phyloP scores from a whole-genome alignment of 1,140 invertebrate species.

The Rhyzopertha dominica region DNA sequence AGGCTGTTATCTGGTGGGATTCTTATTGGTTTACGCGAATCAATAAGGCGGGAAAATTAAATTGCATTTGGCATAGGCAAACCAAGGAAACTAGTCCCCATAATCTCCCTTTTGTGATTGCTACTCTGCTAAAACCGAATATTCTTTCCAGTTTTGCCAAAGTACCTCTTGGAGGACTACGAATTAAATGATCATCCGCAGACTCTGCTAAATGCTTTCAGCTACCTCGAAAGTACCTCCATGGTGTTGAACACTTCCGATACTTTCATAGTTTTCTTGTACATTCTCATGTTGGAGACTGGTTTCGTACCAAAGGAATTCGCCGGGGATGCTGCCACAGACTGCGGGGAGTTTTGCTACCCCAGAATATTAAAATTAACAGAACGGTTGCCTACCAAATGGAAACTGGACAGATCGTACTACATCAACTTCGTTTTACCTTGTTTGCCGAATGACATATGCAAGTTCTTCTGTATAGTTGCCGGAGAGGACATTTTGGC shows the following conservation, averaged over 20 bases:
- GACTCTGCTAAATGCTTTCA: slow-evolving; percentile 25
- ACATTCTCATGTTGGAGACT: slow-evolving; percentile 39
- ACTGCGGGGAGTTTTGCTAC: slow-evolving; percentile 28
- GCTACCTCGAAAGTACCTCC: slow-evolving; percentile 13
- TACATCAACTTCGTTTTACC: slow-evolving; percentile 23
- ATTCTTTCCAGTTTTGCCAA: slow-evolving; percentile 2
- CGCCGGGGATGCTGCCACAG: slow-evolving; percentile 8
- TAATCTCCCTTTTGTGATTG: neutral
- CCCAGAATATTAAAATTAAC: slow-evolving; percentile 21
- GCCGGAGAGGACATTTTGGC: slow-evolving; percentile 37
- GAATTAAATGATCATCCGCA: slow-evolving; percentile 20
- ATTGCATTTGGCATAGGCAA: slow-evolving; percentile 2
- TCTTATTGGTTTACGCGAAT: slow-evolving; percentile 3
- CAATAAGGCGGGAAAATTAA: slow-evolving; percentile 6
- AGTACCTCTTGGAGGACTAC: slow-evolving; percentile 29
- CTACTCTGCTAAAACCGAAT: neutral
- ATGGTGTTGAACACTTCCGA: slow-evolving; percentile 24
- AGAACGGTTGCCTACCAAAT: slow-evolving; percentile 18
- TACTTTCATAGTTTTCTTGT: slow-evolving; percentile 33
- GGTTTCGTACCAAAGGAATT: slow-evolving; percentile 34
- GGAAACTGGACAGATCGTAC: slow-evolving; percentile 23
- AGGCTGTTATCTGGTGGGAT: slow-evolving; percentile 21
- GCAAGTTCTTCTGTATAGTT: slow-evolving; percentile 21
- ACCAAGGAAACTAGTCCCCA: slow-evolving; percentile 6
- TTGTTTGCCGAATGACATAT: slow-evolving; percentile 16